Evolutionary conservation across 2,888 invertebrate genomes (phyloP).

Genomic region (Arenicola marina): DNA sequence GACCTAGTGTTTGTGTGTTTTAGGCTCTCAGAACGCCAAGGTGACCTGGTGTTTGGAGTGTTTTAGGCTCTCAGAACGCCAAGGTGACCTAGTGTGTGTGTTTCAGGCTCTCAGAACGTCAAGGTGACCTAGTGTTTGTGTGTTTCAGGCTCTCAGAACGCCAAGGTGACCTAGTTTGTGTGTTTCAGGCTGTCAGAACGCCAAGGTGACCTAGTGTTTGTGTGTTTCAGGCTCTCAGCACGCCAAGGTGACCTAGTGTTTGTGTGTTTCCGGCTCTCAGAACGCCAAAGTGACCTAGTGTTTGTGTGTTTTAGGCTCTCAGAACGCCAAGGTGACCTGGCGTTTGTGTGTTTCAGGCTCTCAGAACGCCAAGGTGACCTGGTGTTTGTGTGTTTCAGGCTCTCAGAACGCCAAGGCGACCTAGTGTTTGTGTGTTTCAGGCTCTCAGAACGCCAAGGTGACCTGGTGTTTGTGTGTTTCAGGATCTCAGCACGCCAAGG

Average conservation of each 20-base stretch:
- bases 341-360: conserved; percentile 40
- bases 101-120: conserved; percentile 49
- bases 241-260: conserved; percentile 40
- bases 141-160: conserved; percentile 50
- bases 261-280: conserved; percentile 44
- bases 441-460: conserved; percentile 53
- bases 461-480: conserved; percentile 9
- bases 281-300: conserved; percentile 44
- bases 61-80: too few relatives aligned
- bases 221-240: conserved; percentile 49
- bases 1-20: not conserved
- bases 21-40: conserved; percentile 51
- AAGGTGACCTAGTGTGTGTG: too few relatives aligned
- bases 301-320: conserved; percentile 41
- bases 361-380: conserved; percentile 48
- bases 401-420: conserved; percentile 54
- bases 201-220: not conserved
- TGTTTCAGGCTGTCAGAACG: too few relatives aligned
- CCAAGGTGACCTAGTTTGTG: too few relatives aligned
- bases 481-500: conserved; percentile 52
- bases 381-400: conserved; percentile 29
- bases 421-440: conserved; percentile 22
- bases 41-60: conserved; percentile 28
- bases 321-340: conserved; percentile 48
- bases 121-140: conserved; percentile 38